Conservation (phyloP, 2,888 invertebrate genomes). For the Phania funesta region DNA sequence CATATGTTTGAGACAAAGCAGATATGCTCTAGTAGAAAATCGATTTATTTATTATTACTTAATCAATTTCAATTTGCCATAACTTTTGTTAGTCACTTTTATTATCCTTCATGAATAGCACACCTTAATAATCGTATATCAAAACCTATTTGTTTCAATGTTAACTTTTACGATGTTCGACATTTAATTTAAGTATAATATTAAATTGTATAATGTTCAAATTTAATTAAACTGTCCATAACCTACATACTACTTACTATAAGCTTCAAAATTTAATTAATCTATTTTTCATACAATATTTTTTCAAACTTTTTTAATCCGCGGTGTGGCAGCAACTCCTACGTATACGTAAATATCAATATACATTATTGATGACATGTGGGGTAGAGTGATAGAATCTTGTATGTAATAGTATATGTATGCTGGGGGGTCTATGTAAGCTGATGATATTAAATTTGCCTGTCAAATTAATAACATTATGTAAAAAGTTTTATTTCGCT, state of each 20-base stretch:
- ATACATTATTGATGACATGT: constrained; percentile 40
- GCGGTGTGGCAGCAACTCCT: constrained; percentile 22
- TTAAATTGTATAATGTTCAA: constrained; percentile 43
- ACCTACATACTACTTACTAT: constrained; percentile 40
- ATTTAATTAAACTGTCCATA: constrained; percentile 57
- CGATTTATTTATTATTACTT: too few species aligned
- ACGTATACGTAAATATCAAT: constrained; percentile 21
- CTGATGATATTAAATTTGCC: constrained; percentile 64
- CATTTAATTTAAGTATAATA: not conserved
- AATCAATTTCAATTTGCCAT: too few species aligned
- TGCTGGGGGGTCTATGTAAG: constrained; percentile 35
- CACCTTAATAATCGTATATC: not conserved
- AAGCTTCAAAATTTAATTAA: constrained; percentile 63
- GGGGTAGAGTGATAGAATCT: not conserved
- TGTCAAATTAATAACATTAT: constrained; percentile 67
- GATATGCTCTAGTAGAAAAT: too few species aligned
- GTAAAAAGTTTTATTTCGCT: constrained; percentile 48
- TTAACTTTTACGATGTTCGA: not conserved
- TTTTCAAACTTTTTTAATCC: not conserved
- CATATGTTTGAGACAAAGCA: too few species aligned
- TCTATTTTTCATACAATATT: constrained; percentile 33
- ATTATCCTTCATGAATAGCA: not conserved
- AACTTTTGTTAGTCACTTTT: not conserved
- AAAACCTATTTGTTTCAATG: not conserved
- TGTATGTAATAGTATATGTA: not conserved